These are phyloP conservation scores for Drosophila albomicans DNA, from an alignment of 1,140 invertebrate species.

Conservation along the genomic window DNA sequence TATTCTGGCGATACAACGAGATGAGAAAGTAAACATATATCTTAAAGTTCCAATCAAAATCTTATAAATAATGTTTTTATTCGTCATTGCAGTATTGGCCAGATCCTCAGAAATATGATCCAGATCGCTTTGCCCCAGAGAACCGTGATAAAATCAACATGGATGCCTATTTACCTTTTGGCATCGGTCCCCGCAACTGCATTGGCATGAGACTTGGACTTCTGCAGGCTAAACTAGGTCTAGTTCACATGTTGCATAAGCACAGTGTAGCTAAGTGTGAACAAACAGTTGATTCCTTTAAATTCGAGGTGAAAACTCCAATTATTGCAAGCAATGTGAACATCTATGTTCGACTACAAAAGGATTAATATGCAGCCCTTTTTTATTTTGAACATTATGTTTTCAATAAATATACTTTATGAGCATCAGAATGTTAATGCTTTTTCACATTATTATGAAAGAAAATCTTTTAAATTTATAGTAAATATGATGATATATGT, in stretches of 20 bases:
- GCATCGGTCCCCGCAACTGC: conserved; percentile 91
- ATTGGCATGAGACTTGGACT: conserved; percentile 87
- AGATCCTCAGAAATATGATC: conserved; percentile 88
- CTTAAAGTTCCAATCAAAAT: too few relatives aligned
- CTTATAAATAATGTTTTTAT: too few relatives aligned
- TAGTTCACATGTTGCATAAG: conserved; percentile 62
- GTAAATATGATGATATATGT: too few relatives aligned
- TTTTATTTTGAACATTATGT: too few relatives aligned
- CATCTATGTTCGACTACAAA: conserved; percentile 33
- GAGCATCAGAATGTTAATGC: too few relatives aligned
- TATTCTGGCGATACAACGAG: conserved; percentile 58
- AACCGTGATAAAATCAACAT: conserved; percentile 86
- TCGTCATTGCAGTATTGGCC: conserved; percentile 86
- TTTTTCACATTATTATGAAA: too few relatives aligned
- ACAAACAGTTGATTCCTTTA: conserved; percentile 40
- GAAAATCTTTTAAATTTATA: too few relatives aligned
- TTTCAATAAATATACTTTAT: too few relatives aligned
- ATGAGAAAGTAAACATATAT: too few relatives aligned
- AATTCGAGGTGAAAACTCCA: conserved; percentile 11
- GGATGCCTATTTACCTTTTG: conserved; percentile 87
- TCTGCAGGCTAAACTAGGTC: conserved; percentile 60
- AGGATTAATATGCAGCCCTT: neutral
- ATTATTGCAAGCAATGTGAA: conserved; percentile 34
- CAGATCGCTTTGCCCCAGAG: conserved; percentile 87
- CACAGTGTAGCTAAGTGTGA: conserved; percentile 51